phyloP scores from a whole-genome alignment of 2,888 invertebrate genomes.

The Parasteatoda lunata region DNA sequence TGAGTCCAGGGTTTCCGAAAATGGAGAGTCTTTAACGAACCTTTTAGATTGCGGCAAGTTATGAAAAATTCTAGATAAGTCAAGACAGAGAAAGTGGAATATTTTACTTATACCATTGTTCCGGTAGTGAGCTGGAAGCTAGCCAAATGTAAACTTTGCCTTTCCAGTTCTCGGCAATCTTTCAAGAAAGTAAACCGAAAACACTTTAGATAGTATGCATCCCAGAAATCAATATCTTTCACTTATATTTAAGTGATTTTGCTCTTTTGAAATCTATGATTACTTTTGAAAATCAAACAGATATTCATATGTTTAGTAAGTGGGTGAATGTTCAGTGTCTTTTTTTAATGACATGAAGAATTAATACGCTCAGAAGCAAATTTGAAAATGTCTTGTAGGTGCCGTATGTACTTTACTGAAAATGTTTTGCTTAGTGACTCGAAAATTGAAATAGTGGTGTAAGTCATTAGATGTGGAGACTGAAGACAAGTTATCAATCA shows the following conservation, averaged over 20 bases:
- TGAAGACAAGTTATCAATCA: too few relatives aligned
- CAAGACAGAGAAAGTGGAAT: constrained; percentile 16
- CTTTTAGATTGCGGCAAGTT: constrained; percentile 49
- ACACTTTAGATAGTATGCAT: constrained; percentile 20
- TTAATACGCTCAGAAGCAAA: too few relatives aligned
- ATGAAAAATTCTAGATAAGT: constrained; percentile 46
- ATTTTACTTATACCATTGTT: constrained; percentile 39
- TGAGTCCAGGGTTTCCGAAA: neutral
- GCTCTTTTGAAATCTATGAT: too few relatives aligned
- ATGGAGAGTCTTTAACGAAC: constrained; percentile 18
- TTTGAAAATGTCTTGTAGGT: too few relatives aligned
- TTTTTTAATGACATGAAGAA: too few relatives aligned
- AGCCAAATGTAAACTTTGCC: constrained; percentile 56
- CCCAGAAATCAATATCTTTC: constrained; percentile 5
- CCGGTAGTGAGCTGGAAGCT: constrained; percentile 25
- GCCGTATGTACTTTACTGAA: too few relatives aligned
- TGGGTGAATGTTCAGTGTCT: too few relatives aligned
- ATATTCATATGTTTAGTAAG: too few relatives aligned
- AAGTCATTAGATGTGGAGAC: too few relatives aligned
- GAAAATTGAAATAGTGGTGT: too few relatives aligned
- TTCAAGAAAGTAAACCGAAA: constrained; percentile 31
- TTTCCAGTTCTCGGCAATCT: constrained; percentile 19
- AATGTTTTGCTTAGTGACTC: too few relatives aligned
- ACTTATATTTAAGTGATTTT: neutral
- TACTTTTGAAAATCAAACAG: too few relatives aligned